Percentiles rank a stretch among this genome's conserved stretches.
Conservation (phyloP, 2,888 invertebrate species). For the Campaea margaritaria region DNA sequence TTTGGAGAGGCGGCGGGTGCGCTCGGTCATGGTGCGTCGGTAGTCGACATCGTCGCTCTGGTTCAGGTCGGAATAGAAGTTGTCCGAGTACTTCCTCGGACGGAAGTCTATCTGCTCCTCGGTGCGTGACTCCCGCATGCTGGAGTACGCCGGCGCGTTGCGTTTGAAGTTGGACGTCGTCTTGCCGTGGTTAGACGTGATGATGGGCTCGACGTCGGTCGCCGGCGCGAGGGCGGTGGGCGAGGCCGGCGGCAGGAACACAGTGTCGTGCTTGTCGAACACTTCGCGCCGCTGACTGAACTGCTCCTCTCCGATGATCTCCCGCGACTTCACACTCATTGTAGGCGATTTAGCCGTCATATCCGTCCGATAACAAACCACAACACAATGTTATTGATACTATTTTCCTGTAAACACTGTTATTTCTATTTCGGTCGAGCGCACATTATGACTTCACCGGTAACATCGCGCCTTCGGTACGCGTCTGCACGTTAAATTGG, state of each 20-base stretch:
- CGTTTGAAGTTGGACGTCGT: constrained; percentile 79
- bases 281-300: constrained; percentile 83
- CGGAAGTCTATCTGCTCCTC: constrained; percentile 74
- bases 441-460: constrained; percentile 84
- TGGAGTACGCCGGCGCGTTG: constrained; percentile 74
- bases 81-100: constrained; percentile 79
- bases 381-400: constrained; percentile 82
- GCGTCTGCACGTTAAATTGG: constrained; percentile 77
- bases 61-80: constrained; percentile 76
- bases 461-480: constrained; percentile 77
- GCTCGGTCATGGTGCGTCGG: constrained; percentile 74
- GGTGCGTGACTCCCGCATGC: constrained; percentile 76
- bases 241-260: constrained; percentile 75
- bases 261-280: constrained; percentile 81
- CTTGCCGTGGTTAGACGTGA: constrained; percentile 79
- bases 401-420: constrained; percentile 82
- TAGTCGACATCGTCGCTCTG: constrained; percentile 79
- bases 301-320: constrained; percentile 80
- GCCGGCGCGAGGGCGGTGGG: constrained; percentile 60
- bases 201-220: constrained; percentile 69
- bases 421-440: constrained; percentile 79
- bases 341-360: constrained; percentile 82
- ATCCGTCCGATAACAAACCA: constrained; percentile 83
- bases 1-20: constrained; percentile 75
- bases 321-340: constrained; percentile 78